Conservation (phyloP, 2,113 vertebrate genomes). For the Engystomops pustulosus region DNA sequence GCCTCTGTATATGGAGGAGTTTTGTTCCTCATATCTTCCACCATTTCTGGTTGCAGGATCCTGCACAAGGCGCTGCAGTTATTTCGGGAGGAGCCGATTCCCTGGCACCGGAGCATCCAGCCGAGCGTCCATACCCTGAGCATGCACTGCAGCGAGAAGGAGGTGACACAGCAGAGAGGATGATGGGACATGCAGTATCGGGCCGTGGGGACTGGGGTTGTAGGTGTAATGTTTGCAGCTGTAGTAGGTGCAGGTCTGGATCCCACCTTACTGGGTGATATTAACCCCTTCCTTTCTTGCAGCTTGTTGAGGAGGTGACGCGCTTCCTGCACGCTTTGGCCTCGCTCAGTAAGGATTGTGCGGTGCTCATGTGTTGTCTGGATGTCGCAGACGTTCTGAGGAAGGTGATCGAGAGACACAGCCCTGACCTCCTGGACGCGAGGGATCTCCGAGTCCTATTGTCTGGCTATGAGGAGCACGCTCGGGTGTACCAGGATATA, state of each 20-base stretch:
- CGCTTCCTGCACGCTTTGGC: not conserved
- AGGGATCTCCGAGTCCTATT: not conserved
- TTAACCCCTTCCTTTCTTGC: not conserved
- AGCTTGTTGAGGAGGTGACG: not conserved
- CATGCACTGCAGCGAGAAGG: not conserved
- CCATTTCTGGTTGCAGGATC: slow-evolving; percentile 1
- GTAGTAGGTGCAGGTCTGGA: too few species aligned
- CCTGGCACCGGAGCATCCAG: not conserved
- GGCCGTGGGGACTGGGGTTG: too few species aligned
- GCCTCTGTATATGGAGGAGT: not conserved
- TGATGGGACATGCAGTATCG: too few species aligned
- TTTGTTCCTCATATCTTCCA: not conserved
- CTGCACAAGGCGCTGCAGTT: not conserved
- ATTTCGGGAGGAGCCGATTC: not conserved
- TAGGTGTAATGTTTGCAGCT: too few species aligned
- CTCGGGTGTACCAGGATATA: not conserved
- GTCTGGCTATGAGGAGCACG: not conserved
- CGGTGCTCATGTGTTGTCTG: not conserved
- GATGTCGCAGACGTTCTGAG: not conserved
- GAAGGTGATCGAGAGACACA: not conserved
- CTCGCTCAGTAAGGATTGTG: not conserved
- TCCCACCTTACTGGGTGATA: not conserved
- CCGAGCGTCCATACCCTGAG: not conserved
- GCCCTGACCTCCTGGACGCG: not conserved
- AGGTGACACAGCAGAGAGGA: not conserved